Base-by-base conservation (phyloP, 2,888 invertebrate genomes). In the Lithosia quadra region DNA sequence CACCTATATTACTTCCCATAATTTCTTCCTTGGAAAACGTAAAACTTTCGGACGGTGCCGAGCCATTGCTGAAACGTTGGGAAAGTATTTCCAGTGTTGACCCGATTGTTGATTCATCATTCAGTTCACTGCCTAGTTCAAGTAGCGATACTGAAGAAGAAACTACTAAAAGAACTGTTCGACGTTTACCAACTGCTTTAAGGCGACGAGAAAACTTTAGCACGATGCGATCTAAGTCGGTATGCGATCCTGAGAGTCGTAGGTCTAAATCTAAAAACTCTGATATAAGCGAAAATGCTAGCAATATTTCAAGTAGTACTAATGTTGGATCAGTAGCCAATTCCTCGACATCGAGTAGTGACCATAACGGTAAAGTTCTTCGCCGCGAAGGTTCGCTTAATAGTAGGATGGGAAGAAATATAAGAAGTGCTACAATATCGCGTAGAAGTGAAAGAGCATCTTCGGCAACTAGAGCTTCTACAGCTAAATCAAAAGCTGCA, bases 11-110 rank as follows among this genome's bases (percentile, higher is more conserved):
- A 78, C 91, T 96, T 53, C 97, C 97, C 39, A 96, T 97, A 68
- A 96, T 97, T 74, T 96, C 96, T 76, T 96, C 96, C 73, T 89
- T 97, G 80, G 96, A 96, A 87, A 95, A 93, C 69, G 94, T 95
- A 1, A 94, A 92, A 75, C 84, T 95, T 43, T 78, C 91, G 18
- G 93, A 94, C 71, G 82, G 90, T 13, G 83, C 86, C 2, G 95
- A 95, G 71, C 91, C 92, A n/a, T 84, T 93, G 65, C 75, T 95
- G 22, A 95, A 94, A 84, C 88, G 95, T 65, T 96, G 96, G 91
- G 96, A 96, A 77, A 97, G 97, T 82, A 95, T 96, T 56, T 97
- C 97, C 0, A 97, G 97, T 82, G 95, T 97, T 24, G 97, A 97
- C 64, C 97, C 97, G 21, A 96, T 97, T 76, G 94, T 97, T 34